These are phyloP conservation scores for Bergia sp. DNA, from an alignment of 92 coral and sea anemone species.

Conservation along the genomic window DNA sequence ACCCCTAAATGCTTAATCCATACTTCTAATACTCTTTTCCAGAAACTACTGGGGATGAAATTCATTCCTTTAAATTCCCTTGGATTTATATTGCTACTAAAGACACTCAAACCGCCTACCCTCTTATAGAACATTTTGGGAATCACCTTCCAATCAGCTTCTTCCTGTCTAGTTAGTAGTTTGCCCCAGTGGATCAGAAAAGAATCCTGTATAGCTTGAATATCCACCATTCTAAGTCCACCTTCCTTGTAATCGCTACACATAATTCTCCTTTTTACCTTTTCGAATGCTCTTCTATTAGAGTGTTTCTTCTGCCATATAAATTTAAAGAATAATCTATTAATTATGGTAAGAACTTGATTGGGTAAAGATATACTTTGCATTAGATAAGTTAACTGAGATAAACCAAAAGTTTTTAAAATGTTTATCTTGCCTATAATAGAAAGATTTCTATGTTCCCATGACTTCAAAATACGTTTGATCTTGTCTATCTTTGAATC, in stretches of 20 bases:
- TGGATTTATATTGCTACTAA: background rate
- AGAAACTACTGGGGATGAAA: background rate
- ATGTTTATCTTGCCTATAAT: background rate
- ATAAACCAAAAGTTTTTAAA: conserved; percentile 6
- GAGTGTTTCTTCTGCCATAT: background rate
- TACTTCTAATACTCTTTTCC: conserved; percentile 6
- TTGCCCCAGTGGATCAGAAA: background rate
- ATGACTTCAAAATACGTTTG: background rate
- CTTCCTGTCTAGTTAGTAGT: background rate
- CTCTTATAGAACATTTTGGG: background rate
- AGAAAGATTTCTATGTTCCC: conserved; percentile 4
- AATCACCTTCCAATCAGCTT: conserved; percentile 1
- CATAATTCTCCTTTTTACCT: background rate
- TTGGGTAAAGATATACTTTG: background rate
- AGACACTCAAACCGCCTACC: background rate
- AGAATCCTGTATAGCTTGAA: conserved; percentile 8
- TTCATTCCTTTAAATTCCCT: background rate
- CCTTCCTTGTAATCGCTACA: too few relatives aligned
- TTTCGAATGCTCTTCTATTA: background rate
- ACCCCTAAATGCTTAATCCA: conserved; percentile 6
- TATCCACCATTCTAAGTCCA: background rate
- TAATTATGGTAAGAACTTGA: background rate
- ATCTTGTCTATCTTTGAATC: too few relatives aligned
- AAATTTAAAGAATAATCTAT: background rate
- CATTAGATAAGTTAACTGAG: background rate